A percentile compares a stretch with the other conserved stretches of the same genome.
These are phyloP conservation scores for Netelia inedita DNA, from an alignment of 2,888 invertebrate species.

Conservation along the genomic window DNA sequence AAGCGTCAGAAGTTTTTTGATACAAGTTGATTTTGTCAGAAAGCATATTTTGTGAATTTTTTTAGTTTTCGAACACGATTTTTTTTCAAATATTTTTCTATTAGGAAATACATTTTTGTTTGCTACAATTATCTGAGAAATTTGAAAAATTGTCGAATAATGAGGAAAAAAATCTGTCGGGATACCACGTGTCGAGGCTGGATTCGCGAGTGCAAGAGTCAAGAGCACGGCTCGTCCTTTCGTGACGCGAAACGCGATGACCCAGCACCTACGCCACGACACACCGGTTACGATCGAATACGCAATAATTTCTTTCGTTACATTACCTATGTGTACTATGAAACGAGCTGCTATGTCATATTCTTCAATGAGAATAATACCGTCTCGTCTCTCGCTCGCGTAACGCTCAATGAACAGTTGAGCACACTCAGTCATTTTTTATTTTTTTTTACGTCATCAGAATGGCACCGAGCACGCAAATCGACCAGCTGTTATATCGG, in stretches of 20 bases:
- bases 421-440: slow-evolving; percentile 48
- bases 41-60: no score
- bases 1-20: no score
- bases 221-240: slow-evolving; percentile 46
- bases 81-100: no score
- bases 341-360: neutral
- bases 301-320: slow-evolving; percentile 45
- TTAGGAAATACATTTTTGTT: no score
- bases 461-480: slow-evolving; percentile 29
- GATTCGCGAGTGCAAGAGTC: slow-evolving; percentile 26
- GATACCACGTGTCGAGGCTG: neutral
- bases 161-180: neutral
- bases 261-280: slow-evolving; percentile 16
- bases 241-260: slow-evolving; percentile 1
- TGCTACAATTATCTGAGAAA: no score
- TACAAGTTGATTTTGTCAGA: no score
- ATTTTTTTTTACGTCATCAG: slow-evolving; percentile 23
- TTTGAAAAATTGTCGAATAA: no score
- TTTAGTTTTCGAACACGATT: no score
- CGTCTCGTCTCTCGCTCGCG: slow-evolving; percentile 9
- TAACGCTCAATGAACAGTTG: slow-evolving; percentile 54
- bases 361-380: slow-evolving; percentile 41
- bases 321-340: slow-evolving; percentile 9
- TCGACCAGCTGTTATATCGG: slow-evolving; percentile 6
- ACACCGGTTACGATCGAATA: slow-evolving; percentile 45